Base-by-base conservation (phyloP, 2,113 vertebrate species). In the Phaetusa simplex region DNA sequence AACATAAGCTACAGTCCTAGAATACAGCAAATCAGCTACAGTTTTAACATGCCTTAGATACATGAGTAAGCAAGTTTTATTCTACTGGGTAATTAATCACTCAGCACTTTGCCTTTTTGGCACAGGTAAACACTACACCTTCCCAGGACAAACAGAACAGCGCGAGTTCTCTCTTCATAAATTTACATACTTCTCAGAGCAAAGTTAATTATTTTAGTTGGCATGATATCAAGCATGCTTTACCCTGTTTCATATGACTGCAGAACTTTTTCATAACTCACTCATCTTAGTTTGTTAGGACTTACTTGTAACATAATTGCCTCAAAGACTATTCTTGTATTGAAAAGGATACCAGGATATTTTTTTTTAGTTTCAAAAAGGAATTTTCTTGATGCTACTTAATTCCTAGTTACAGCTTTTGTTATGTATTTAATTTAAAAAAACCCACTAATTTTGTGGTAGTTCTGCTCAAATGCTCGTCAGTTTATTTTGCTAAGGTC, bases 401-500 rank as follows among this genome's bases (percentile, higher is more conserved):
- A 61, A n/a, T 50, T 67, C 24, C 43, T 47, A 76, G 22, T 50
- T 65, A 70, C 8, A n/a, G 9, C 29, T 86, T 81, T 73, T 79
- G n/a, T 70, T 17, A 82, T 16, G 21, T 66, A 50, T 45, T 86
- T 82, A 27, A 59, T 38, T 23, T 14, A 8, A 45, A 23, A 42
- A 58, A 14, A 17, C 19, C 13, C 7, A 6, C 32, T 26, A 62
- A 47, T 2, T 84, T 77, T 70, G 70, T 43, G 12, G 42, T 77
- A 55, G 23, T 70, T 70, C 59, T 86, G 73, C 43, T 74, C 47
- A 76, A 84, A 88, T 69, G 47, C 74, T 87, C 79, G 50, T 90
- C 29, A 55, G 53, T 50, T 67, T 49, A 62, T 85, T 95, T 94
- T 96, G 42, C 73, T 82, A 74, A 89, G 85, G 90, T 83, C 85